These are phyloP conservation scores for Spisula subtruncata DNA, from an alignment of 2,888 invertebrate genomes.

Conservation along the genomic window DNA sequence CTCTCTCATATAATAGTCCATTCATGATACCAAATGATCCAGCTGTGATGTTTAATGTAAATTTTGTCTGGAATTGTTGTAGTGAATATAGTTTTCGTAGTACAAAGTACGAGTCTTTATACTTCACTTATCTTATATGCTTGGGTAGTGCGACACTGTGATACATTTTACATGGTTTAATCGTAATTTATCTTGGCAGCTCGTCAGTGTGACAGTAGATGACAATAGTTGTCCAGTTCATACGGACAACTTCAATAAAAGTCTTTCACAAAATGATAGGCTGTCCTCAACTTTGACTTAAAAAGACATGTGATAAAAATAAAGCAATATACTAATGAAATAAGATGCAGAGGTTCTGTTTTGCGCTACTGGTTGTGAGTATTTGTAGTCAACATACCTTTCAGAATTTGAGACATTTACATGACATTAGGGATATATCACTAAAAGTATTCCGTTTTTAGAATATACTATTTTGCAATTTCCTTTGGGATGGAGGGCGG, in stretches of 20 bases:
- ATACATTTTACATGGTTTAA: too few species aligned
- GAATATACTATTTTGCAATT: slow-evolving; percentile 9
- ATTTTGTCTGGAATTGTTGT: too few species aligned
- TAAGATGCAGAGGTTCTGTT: slow-evolving; percentile 35
- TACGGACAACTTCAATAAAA: not conserved
- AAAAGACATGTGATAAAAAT: slow-evolving; percentile 22
- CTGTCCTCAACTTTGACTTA: not conserved
- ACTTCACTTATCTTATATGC: too few species aligned
- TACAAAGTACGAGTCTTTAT: too few species aligned
- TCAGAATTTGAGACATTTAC: slow-evolving; percentile 10
- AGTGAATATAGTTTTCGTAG: too few species aligned
- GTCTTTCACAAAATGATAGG: not conserved
- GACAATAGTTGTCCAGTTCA: too few species aligned
- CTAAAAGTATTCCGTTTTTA: not conserved
- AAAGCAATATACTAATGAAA: slow-evolving; percentile 41
- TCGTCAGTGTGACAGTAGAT: too few species aligned
- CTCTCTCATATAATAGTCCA: too few species aligned
- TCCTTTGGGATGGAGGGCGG: not conserved
- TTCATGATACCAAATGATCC: too few species aligned
- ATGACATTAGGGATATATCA: not conserved
- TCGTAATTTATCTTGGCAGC: too few species aligned
- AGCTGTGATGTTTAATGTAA: too few species aligned
- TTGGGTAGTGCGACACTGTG: too few species aligned
- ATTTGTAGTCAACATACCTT: not conserved
- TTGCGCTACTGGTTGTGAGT: slow-evolving; percentile 12